Base-by-base conservation (phyloP, 1,140 invertebrate genomes). In the Oncopodura yosiiana region DNA sequence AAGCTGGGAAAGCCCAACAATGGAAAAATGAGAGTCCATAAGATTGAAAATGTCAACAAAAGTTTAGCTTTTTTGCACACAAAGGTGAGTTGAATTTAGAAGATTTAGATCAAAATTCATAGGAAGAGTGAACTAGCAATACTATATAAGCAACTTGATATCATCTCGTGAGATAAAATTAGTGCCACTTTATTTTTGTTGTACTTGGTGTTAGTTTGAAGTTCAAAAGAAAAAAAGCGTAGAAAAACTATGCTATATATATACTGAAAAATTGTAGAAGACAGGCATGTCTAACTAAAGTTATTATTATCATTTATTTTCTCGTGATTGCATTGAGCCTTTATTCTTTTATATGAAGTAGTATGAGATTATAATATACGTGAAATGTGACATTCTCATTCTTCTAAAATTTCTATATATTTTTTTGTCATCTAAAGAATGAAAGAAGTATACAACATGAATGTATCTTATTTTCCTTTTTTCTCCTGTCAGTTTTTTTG, bases 1-100 rank as follows among this genome's bases (percentile, higher is more conserved):
- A 90, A 94, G 68, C 76, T 99, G 60, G 93, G 90, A 32, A 86
- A 94, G 65, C 94, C 94, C 52, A 99, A 98, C 77, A 88, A 85
- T 69, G 95, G 94, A 19, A 81, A 86, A 56, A 94, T 99, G 87
- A 76, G 94, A 65, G 94, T 99, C 23, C 95, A 99, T 74, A 97
- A 97, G 78, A 91, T 99, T 36, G 95, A 99, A 75, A 99, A 99
- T 74, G 88, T 99, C 62, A 99, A 98, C 76, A 96, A 94, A 74
- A 93, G 89, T 68, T 76, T 99, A 62, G 90, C 90, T 60, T 99
- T 99, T 75, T 77, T 99, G 42, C 92, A 95, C 70, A 95, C 92
- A 43, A 94, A 96, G 84, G 93, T 94, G 72, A 74, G 69, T 53
- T 30, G 9, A n/a, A 39, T 34, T 19, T 27, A n/a, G n/a, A n/a